A percentile compares a stretch with the other conserved stretches of the same genome.
Conservation (phyloP, 2,888 invertebrate genomes). For the Punctoribates punctum region DNA sequence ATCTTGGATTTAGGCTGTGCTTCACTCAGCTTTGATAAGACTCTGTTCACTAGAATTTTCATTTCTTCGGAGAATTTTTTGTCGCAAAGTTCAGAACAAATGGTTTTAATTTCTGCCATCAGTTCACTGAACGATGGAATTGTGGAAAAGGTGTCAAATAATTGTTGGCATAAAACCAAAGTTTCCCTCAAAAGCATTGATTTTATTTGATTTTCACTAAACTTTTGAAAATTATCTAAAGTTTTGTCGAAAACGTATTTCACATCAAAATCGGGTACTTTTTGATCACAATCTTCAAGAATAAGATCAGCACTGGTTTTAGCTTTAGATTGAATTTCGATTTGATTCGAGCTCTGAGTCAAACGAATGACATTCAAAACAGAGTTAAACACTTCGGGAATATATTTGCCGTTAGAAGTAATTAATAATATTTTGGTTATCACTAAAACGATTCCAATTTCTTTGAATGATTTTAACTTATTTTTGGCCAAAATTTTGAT, state of each 20-base stretch:
- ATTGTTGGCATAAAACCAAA: not conserved
- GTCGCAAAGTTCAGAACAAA: not conserved
- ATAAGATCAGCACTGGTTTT: not conserved
- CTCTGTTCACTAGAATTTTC: slow-evolving; percentile 31
- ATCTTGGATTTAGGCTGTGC: slow-evolving; percentile 10
- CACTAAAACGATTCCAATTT: slow-evolving; percentile 33
- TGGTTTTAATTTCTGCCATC: not conserved
- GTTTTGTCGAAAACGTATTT: slow-evolving; percentile 10
- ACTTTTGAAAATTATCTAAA: not conserved
- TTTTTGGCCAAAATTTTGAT: slow-evolving; percentile 16
- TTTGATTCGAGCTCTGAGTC: not conserved
- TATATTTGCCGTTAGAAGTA: slow-evolving; percentile 1
- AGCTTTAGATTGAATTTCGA: no score
- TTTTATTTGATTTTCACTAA: slow-evolving; percentile 15
- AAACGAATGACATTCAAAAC: slow-evolving; percentile 33
- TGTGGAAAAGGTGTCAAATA: not conserved
- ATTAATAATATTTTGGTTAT: slow-evolving; percentile 4
- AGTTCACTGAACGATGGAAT: slow-evolving; percentile 15
- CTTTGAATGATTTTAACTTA: slow-evolving; percentile 30
- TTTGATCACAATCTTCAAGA: not conserved
- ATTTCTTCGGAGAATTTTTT: not conserved
- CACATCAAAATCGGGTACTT: not conserved
- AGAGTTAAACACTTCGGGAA: slow-evolving; percentile 37
- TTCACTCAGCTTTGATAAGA: slow-evolving; percentile 32
- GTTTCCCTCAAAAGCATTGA: slow-evolving; percentile 15